Percentiles rank a stretch among this genome's conserved stretches.
Evolutionary conservation across 2,888 invertebrate genomes (phyloP).

Genomic region (Xylocampa areola): DNA sequence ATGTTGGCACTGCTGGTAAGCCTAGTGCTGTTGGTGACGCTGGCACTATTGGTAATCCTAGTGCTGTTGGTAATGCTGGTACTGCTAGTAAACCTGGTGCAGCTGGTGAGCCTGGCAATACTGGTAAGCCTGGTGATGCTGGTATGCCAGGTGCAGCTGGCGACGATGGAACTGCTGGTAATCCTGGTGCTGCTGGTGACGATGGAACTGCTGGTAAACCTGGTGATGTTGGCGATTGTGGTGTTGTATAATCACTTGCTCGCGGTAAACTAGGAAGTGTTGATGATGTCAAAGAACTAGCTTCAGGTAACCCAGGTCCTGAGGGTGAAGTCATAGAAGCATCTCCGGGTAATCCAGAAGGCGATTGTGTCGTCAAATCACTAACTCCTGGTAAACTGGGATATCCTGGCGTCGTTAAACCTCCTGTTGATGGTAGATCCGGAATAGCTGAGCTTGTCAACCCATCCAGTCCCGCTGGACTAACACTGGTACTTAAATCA

Average conservation of each 20-base stretch:
- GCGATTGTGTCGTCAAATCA: neutral
- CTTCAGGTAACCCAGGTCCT: neutral
- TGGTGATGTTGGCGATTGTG: neutral
- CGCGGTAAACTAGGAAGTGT: neutral
- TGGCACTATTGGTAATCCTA: neutral
- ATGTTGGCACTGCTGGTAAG: neutral
- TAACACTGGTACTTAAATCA: too few relatives aligned
- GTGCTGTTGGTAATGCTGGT: neutral
- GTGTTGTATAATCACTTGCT: neutral
- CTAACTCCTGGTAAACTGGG: too few relatives aligned
- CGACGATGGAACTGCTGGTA: neutral
- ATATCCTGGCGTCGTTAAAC: too few relatives aligned
- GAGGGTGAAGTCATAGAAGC: neutral
- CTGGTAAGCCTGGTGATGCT: neutral
- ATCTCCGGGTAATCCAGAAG: neutral
- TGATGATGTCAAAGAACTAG: neutral
- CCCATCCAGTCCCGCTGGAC: too few relatives aligned
- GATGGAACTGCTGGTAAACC: neutral
- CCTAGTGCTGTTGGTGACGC: too few relatives aligned
- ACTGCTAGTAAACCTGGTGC: neutral
- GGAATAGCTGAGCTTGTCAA: too few relatives aligned
- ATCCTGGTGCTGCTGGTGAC: neutral
- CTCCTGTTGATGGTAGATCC: too few relatives aligned
- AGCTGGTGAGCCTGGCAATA: neutral
- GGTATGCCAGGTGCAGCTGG: neutral